Evolutionary conservation across 2,797 vertebrate species (phyloP), one percentile per base, ranked within the genome.

Genomic region (Bothrops alternatus): DNA sequence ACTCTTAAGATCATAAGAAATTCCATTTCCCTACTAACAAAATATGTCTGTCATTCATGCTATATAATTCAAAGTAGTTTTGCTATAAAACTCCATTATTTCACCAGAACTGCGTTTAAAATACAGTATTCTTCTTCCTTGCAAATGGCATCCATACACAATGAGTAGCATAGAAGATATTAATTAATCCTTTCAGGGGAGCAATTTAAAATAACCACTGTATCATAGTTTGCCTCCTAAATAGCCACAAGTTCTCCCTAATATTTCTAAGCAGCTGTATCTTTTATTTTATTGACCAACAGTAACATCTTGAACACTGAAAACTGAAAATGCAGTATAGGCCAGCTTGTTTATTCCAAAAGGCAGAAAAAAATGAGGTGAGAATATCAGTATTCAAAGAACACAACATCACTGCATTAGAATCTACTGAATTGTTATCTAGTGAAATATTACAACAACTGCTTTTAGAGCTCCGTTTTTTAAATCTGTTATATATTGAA

Each of bases 401-500:
- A 3, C 47, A 26, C 82, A 50, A 1, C 0, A 87, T 73, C 12
- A 53, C 90, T 89, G 18, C 14, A 42, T 58, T 42, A 92, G 56
- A 90, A 73, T 28, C 53, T 89, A 50, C 26, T 47, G 0, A 0
- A 92, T 32, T 58, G 61, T 55, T 50, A 13, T 28, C 73, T 82
- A 47, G 63, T 94, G 89, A n/a, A 26, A 56, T 93, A 32, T 8
- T 94, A 91, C 91, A 56, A 47, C 90, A 90, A 28, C 28, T 89
- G 91, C 28, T n/a, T 90, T 78, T 85, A 90, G 73, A 91, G 89
- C 65, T 82, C 92, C 94, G 95, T 14, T 94, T 95, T 53, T 91
- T 91, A 96, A 90, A 93, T 91, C 93, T 91, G 90, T 95, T 90
- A 87, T 96, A 97, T 91, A 96, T 91, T 96, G 96, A 0, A 94